Percentiles rank a stretch among this genome's conserved stretches.
Evolutionary conservation across 2,888 invertebrate genomes (phyloP).

Genomic region (Orthosia gracilis): DNA sequence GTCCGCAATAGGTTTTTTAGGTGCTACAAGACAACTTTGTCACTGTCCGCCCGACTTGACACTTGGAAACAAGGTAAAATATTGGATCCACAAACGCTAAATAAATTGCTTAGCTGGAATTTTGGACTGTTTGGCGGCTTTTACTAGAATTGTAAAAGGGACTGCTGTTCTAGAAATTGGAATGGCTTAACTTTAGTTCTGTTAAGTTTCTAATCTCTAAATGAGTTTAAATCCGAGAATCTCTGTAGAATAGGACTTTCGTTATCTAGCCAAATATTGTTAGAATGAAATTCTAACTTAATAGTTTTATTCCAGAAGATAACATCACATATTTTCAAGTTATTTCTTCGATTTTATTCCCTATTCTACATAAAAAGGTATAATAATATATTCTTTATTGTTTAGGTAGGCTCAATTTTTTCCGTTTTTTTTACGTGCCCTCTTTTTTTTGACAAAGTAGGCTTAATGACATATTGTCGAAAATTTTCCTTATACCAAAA

Average conservation of each 20-base stretch:
- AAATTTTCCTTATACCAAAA: constrained; percentile 43
- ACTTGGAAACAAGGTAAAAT: constrained; percentile 59
- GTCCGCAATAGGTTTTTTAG: constrained; percentile 72
- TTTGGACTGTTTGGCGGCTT: constrained; percentile 13
- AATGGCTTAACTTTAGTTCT: constrained; percentile 6
- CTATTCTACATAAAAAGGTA: background rate
- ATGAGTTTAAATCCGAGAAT: constrained; percentile 6
- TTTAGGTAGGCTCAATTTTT: background rate
- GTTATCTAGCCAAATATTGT: background rate
- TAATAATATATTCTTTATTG: too few species aligned
- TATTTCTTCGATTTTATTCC: background rate
- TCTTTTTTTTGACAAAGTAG: constrained; percentile 11
- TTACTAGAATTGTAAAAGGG: constrained; percentile 37
- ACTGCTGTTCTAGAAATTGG: constrained; percentile 13
- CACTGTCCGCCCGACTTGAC: constrained; percentile 69
- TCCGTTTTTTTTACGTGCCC: too few species aligned
- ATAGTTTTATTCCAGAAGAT: background rate
- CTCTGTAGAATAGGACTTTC: background rate
- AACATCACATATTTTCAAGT: background rate
- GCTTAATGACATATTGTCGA: constrained; percentile 30
- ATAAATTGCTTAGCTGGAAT: constrained; percentile 42
- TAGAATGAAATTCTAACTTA: background rate
- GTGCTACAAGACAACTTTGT: constrained; percentile 73
- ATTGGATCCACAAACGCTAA: constrained; percentile 52
- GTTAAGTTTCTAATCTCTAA: constrained; percentile 15